Evolutionary conservation across 2,797 vertebrate species (phyloP).

Genomic region (Silurus lanzhouensis): DNA sequence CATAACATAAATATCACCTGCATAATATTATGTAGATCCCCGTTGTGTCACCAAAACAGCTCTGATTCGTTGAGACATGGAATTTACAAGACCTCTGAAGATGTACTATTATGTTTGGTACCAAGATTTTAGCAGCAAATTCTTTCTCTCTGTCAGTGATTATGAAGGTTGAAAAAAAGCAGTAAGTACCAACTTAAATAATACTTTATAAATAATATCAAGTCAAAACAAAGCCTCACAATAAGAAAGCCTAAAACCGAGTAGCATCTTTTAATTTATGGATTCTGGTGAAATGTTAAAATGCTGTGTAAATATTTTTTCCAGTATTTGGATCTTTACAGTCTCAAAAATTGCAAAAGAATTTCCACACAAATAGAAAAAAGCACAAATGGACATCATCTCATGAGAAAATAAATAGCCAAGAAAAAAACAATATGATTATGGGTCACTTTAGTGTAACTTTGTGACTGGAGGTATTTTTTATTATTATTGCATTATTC

Average conservation of each 20-base stretch:
- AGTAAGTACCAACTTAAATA: too few relatives aligned
- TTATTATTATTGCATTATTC: background rate
- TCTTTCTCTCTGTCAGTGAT: background rate
- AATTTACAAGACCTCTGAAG: too few relatives aligned
- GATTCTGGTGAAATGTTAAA: background rate
- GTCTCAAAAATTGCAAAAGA: background rate
- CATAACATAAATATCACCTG: background rate
- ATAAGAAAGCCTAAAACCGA: background rate
- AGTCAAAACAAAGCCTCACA: background rate
- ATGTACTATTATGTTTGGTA: too few relatives aligned
- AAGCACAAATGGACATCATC: constrained; percentile 1
- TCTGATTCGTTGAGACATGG: too few relatives aligned
- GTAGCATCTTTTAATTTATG: background rate
- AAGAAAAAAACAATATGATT: constrained; percentile 34
- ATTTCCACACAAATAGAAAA: background rate
- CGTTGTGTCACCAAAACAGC: too few relatives aligned
- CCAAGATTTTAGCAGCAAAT: too few relatives aligned
- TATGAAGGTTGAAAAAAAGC: too few relatives aligned
- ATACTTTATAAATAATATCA: background rate
- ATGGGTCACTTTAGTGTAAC: constrained; percentile 27
- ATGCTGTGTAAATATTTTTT: background rate
- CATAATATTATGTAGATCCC: background rate
- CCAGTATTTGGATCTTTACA: constrained; percentile 6
- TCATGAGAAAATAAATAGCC: constrained; percentile 8
- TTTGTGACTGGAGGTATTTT: background rate